Conservation (phyloP, 2,797 vertebrate species). For the Meda fulgida region DNA sequence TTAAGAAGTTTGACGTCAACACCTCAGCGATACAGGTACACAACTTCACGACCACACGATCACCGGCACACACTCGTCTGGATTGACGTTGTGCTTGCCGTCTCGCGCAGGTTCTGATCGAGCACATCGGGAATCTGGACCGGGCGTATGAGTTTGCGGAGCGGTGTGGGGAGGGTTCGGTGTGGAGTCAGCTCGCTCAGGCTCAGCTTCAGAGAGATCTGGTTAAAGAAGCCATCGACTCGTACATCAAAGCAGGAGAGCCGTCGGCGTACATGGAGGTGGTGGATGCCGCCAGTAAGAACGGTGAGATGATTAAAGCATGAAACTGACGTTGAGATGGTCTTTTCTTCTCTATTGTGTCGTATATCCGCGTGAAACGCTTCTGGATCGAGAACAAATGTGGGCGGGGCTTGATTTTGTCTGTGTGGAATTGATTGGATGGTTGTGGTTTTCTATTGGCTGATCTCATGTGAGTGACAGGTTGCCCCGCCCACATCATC, state of each 20-base stretch:
- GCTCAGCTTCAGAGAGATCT: constrained; percentile 88
- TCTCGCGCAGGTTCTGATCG: constrained; percentile 83
- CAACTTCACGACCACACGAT: too few relatives aligned
- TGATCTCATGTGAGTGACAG: too few relatives aligned
- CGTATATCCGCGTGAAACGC: too few relatives aligned
- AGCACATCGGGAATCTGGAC: constrained; percentile 94
- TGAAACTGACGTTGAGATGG: too few relatives aligned
- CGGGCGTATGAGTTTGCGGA: constrained; percentile 97
- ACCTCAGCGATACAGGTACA: constrained; percentile 90
- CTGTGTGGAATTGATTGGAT: too few relatives aligned
- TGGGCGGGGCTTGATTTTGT: too few relatives aligned
- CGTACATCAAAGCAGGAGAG: constrained; percentile 88
- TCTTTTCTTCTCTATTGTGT: too few relatives aligned
- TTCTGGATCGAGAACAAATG: too few relatives aligned
- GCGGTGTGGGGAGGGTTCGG: constrained; percentile 86
- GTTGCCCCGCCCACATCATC: too few relatives aligned
- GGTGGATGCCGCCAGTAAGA: constrained; percentile 86
- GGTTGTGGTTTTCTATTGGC: too few relatives aligned
- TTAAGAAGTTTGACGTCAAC: constrained; percentile 91
- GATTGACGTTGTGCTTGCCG: not conserved
- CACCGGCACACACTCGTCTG: not conserved
- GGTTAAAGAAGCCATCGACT: constrained; percentile 92
- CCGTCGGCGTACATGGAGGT: constrained; percentile 89
- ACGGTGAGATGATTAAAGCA: constrained; percentile 71
- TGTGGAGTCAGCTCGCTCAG: constrained; percentile 89